Conservation (phyloP, 1,140 invertebrate species). For the Drosophila jambulina region DNA sequence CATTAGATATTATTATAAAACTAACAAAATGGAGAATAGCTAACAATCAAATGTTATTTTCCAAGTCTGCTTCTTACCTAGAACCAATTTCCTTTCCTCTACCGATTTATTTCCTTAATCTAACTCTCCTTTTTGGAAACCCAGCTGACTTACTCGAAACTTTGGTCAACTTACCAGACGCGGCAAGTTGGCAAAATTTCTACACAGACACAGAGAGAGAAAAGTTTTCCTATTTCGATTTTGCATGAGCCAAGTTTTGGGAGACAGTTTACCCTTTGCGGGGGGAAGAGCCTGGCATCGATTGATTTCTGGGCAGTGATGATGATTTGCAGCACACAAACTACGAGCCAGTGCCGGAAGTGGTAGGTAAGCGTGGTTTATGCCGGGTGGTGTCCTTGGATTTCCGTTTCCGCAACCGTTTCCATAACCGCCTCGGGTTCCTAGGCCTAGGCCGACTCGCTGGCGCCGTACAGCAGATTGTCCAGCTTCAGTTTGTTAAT, state of each 20-base stretch:
- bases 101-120: slow-evolving; percentile 5
- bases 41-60: slow-evolving; percentile 21
- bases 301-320: slow-evolving; percentile 58
- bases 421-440: background rate
- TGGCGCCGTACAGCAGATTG: slow-evolving; percentile 80
- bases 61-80: slow-evolving; percentile 9
- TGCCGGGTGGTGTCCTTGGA: background rate
- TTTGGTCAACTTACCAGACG: slow-evolving; percentile 70
- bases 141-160: slow-evolving; percentile 41
- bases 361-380: background rate
- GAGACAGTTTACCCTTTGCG: slow-evolving; percentile 12
- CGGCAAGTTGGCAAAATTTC: slow-evolving; percentile 73
- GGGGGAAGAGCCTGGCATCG: slow-evolving; percentile 39
- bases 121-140: slow-evolving; percentile 4
- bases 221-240: slow-evolving; percentile 12
- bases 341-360: slow-evolving; percentile 48
- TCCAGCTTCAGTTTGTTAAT: slow-evolving; percentile 83
- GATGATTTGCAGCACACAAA: slow-evolving; percentile 57
- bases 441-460: slow-evolving; percentile 47
- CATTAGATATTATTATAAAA: slow-evolving; percentile 35
- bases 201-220: background rate
- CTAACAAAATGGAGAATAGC: slow-evolving; percentile 42
- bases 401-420: background rate
- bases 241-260: slow-evolving; percentile 11
- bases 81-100: slow-evolving; percentile 14